Evolutionary conservation across 1,140 invertebrate genomes (phyloP).

Genomic region (Halictus rubicundus): DNA sequence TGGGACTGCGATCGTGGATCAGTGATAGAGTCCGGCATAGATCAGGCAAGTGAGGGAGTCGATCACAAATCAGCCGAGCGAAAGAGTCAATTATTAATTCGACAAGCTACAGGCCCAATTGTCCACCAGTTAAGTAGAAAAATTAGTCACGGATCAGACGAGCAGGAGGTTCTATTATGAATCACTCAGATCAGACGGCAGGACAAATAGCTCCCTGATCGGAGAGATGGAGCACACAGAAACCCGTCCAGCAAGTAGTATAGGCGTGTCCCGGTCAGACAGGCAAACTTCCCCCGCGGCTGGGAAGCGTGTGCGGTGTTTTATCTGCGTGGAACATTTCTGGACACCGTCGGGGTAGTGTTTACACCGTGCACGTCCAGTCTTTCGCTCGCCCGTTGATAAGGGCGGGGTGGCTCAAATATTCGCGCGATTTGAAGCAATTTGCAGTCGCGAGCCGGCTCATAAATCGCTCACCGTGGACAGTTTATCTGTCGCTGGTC

Average conservation of each 20-base stretch:
- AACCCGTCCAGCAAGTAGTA: not conserved
- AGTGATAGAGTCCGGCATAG: too few species aligned
- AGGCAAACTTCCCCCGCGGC: not conserved
- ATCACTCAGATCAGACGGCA: too few species aligned
- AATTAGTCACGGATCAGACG: too few species aligned
- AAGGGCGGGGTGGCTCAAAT: not conserved
- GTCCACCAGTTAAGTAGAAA: too few species aligned
- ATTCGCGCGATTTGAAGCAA: slow-evolving; percentile 10
- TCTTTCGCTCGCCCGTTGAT: not conserved
- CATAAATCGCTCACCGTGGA: slow-evolving; percentile 28
- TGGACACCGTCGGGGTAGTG: not conserved
- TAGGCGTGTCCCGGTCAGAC: not conserved
- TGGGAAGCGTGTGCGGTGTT: not conserved
- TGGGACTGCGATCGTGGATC: too few species aligned
- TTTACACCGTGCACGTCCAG: not conserved
- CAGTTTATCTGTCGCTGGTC: slow-evolving; percentile 16
- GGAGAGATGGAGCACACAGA: too few species aligned
- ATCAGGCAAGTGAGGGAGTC: too few species aligned
- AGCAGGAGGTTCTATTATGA: too few species aligned
- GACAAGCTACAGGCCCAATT: too few species aligned
- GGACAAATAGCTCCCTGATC: too few species aligned
- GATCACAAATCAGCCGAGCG: too few species aligned
- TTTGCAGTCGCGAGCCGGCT: not conserved
- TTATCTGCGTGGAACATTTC: not conserved
- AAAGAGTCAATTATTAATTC: too few species aligned